Base-by-base conservation (phyloP, 1,140 invertebrate species). In the Cardiocondyla obscurior region DNA sequence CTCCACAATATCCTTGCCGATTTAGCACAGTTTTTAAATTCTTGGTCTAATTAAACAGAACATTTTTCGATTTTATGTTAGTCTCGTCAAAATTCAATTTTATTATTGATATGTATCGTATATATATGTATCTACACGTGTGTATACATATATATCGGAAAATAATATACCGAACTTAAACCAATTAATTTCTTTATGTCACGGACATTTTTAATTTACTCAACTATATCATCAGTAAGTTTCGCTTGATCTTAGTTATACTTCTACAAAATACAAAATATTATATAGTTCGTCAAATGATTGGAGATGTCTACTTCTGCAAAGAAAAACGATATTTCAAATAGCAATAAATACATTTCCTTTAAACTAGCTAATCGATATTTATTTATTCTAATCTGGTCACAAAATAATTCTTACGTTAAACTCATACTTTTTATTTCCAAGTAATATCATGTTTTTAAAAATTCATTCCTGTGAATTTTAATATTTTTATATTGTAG, bases 291-390 rank as follows among this genome's bases (percentile, higher is more conserved):
- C 86, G 53, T 86, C 49, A 81, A 87, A 72, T 10, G 25, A 60
- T 36, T 2, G 28, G 49, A 25, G 25, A 65, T 83, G 22, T 81
- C 57, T 64, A 81, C 39, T 42, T 72, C 58, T 72, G 44, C 58
- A 39, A 14, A 44, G 81, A 83, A 81, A 74, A 82, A 67, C 72
- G 64, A 65, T 85, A 64, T 87, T 85, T 64, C 77, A 67, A 84
- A 55, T 84, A 85, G 74, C 83, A 62, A 62, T 85, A 90, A 90
- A 88, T 72, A 88, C 76, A 87, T 74, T 88, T 89, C 84, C 88
- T 89, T 88, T 51, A 77, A 88, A 60, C 67, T 55, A 83, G 64
- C 22, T n/a, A n/a, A 3, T 85, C 19, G 14, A 79, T 22, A 64
- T 83, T 82, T 73, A 60, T 87, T 81, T 74, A 42, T 70, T 67